These are phyloP conservation scores for Panagrolaimus sp. DNA, from an alignment of 1,140 invertebrate species.

Conservation along the genomic window DNA sequence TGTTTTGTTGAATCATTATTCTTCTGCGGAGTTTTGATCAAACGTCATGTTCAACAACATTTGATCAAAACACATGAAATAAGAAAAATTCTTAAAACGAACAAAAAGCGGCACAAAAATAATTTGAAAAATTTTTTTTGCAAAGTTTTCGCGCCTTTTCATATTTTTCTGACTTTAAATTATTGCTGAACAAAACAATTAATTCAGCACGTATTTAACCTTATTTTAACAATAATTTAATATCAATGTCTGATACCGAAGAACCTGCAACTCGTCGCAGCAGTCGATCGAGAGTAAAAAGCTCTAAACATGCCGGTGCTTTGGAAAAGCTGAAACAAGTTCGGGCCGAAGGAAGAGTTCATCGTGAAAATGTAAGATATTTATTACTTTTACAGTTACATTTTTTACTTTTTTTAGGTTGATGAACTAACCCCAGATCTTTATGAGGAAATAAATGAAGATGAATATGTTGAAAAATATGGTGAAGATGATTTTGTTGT, in stretches of 20 bases:
- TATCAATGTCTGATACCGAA: constrained; percentile 11
- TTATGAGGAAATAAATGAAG: constrained; percentile 40
- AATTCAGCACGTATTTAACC: too few species aligned
- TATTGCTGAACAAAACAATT: too few species aligned
- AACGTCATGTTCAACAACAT: too few species aligned
- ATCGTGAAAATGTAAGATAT: constrained; percentile 13
- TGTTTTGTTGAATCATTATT: too few species aligned
- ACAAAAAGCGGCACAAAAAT: too few species aligned
- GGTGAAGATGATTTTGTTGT: constrained; percentile 30
- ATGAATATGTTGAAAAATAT: constrained; percentile 33
- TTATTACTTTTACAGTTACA: neutral
- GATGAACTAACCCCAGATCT: constrained; percentile 37
- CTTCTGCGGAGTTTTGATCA: too few species aligned
- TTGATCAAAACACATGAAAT: too few species aligned
- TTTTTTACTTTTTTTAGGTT: constrained; percentile 27
- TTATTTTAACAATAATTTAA: too few species aligned
- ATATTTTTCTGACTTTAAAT: too few species aligned
- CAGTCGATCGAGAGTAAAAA: neutral
- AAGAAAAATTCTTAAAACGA: too few species aligned
- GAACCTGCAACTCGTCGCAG: neutral
- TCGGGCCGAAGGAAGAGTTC: neutral
- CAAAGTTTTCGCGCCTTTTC: too few species aligned
- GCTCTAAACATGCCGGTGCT: neutral
- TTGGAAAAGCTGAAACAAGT: neutral
- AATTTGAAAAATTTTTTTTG: too few species aligned